Conservation (phyloP, 2,888 invertebrate genomes). For the Xylocampa areola region DNA sequence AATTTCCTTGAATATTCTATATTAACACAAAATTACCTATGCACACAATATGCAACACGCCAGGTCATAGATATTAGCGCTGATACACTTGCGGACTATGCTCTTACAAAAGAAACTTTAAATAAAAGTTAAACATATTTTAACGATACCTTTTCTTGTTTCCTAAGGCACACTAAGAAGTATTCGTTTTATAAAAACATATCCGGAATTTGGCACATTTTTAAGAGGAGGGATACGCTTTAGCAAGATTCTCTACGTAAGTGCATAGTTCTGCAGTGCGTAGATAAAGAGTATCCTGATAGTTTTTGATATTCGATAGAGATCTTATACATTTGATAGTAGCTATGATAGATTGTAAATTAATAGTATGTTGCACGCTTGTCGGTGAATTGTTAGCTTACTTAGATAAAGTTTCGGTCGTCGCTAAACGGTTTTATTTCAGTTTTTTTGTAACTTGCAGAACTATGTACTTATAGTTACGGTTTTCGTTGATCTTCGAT, state of each 20-base stretch:
- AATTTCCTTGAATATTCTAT: too few species aligned
- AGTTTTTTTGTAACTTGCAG: conserved; percentile 8
- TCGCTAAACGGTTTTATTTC: not conserved
- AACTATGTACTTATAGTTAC: conserved; percentile 48
- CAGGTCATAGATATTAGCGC: conserved; percentile 47
- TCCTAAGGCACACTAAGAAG: conserved; percentile 76
- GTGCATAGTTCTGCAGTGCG: conserved; percentile 88
- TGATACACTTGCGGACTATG: conserved; percentile 78
- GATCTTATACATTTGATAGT: not conserved
- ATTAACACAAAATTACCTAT: too few species aligned
- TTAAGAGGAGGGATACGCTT: conserved; percentile 77
- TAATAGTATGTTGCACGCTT: not conserved
- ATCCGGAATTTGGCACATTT: conserved; percentile 86
- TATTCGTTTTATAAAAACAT: conserved; percentile 85
- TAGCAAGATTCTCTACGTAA: conserved; percentile 72
- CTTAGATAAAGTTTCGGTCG: not conserved
- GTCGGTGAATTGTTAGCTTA: not conserved
- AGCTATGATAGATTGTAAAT: not conserved
- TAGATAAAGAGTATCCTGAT: conserved; percentile 30
- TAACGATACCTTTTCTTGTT: conserved; percentile 59
- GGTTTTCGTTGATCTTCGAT: conserved; percentile 11
- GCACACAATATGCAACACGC: too few species aligned
- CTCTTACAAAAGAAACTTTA: conserved; percentile 70
- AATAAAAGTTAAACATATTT: conserved; percentile 9
- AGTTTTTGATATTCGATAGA: conserved; percentile 11